Percentiles rank a stretch among this genome's conserved stretches.
Conservation (phyloP, 2,888 invertebrate genomes). For the Spatulosminthurus flaviceps region DNA sequence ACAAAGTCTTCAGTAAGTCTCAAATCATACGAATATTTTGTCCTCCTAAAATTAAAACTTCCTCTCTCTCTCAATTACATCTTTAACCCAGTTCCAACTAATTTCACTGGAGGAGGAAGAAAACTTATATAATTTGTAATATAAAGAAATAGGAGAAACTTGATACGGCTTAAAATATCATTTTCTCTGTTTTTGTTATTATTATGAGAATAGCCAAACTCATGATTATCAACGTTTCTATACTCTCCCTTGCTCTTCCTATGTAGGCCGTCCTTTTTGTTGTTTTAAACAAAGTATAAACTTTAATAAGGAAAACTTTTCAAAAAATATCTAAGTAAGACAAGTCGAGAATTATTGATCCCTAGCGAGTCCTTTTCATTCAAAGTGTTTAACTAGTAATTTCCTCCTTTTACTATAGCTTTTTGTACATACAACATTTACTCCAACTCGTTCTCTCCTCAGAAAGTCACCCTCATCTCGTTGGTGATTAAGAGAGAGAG, state of each 20-base stretch:
- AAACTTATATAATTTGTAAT: too few species aligned
- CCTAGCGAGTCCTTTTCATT: conserved; percentile 33
- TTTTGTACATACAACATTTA: conserved; percentile 1
- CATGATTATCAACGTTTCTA: neutral
- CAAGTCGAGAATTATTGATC: conserved; percentile 39
- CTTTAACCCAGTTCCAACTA: too few species aligned
- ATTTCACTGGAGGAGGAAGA: too few species aligned
- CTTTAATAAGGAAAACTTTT: too few species aligned
- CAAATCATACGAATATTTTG: too few species aligned
- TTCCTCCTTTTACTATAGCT: conserved; percentile 21
- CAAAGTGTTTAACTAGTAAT: conserved; percentile 33
- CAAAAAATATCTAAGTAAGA: too few species aligned
- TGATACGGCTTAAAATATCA: too few species aligned
- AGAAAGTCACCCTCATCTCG: neutral
- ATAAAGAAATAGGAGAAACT: neutral
- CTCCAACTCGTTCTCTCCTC: neutral
- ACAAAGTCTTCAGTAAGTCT: too few species aligned
- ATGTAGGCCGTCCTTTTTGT: too few species aligned
- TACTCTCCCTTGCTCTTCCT: neutral
- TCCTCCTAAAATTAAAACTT: too few species aligned
- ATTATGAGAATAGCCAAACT: neutral
- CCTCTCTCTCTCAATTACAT: too few species aligned
- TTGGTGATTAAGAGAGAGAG: neutral
- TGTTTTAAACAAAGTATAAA: neutral
- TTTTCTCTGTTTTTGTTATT: neutral